A percentile compares a stretch with the other conserved stretches of the same genome.
These are phyloP conservation scores for Caranx melampygus DNA, from an alignment of 2,113 vertebrate species.

Conservation along the genomic window DNA sequence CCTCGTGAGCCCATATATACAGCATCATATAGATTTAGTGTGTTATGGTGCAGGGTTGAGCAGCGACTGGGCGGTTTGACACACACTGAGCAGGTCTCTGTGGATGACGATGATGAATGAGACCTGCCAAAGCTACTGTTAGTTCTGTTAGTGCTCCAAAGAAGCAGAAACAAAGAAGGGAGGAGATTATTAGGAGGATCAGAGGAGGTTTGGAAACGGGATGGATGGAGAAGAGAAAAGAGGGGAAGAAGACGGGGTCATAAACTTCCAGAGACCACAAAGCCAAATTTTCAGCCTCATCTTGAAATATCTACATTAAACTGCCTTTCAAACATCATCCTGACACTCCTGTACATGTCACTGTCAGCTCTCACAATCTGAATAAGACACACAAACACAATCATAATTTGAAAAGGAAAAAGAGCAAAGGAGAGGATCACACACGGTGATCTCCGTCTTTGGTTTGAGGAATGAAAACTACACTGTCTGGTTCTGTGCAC, in stretches of 20 bases:
- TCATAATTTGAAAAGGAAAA: neutral
- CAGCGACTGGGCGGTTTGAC: slow-evolving; percentile 1
- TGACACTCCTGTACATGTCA: neutral
- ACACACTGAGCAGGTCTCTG: slow-evolving; percentile 8
- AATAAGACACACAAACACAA: slow-evolving; percentile 21
- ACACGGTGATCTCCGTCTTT: neutral
- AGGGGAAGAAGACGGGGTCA: neutral
- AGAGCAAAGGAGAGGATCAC: neutral
- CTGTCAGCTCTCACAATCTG: slow-evolving; percentile 22
- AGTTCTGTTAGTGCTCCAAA: slow-evolving; percentile 35
- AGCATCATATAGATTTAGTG: slow-evolving; percentile 20
- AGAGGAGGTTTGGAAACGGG: neutral
- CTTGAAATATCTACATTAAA: slow-evolving; percentile 44
- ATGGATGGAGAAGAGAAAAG: neutral
- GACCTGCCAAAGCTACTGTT: slow-evolving; percentile 32
- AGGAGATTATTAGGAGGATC: slow-evolving; percentile 14
- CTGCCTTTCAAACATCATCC: slow-evolving; percentile 51
- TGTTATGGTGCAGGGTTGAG: neutral
- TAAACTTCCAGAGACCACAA: slow-evolving; percentile 33
- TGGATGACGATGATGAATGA: slow-evolving; percentile 47
- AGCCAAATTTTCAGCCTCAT: slow-evolving; percentile 33
- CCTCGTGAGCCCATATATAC: slow-evolving; percentile 34
- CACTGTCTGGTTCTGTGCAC: slow-evolving; percentile 13
- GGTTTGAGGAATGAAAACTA: neutral
- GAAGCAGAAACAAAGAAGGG: neutral